Base-by-base conservation (phyloP, 1,140 invertebrate species). In the Drosophila hydei region DNA sequence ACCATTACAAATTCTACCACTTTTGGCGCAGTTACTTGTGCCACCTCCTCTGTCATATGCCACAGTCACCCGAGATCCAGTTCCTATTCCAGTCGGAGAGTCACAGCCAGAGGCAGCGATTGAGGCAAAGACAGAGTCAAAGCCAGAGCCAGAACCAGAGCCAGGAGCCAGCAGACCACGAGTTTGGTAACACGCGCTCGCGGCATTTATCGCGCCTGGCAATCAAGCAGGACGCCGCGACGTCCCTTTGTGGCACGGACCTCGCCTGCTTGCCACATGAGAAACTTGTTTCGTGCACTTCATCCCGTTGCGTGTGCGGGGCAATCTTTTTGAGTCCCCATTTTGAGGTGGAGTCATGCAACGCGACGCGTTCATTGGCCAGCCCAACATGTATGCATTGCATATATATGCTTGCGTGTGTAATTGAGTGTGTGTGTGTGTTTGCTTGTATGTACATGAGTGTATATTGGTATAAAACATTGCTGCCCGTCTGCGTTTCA, bases 1-100 rank as follows among this genome's bases (percentile, higher is more conserved):
- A 88, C 81, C 81, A 87, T 87, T 88, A 78, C 83, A 69, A 87
- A 88, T 81, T 88, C 83, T 78, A 81, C 78, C 83, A 87, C 77
- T 88, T 78, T 73, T 47, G 63, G 54, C 51, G 40, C 47, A 40
- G 68, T 43, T 36, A 45, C 61, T 63, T 62, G 69, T 72, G 63
- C 73, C 56, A 55, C 33, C 51, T 43, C 60, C 25, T 61, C 50
- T 25, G 51, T 55, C 79, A 73, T 59, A 55, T 23, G 48, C 11
- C 14, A n/a, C 36, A 43, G 21, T 43, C n/a, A 27, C 54, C 19
- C 12, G 30, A 54, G 11, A 52, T 52, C 65, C 65, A 51, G 61
- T 47, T 64, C 40, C 38, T 60, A 33, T 12, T 33, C 61, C 25
- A 71, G 43, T 23, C 9, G 12, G 42, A 58, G 43, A 14, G 8